A percentile compares a stretch with the other conserved stretches of the same genome.
Evolutionary conservation across 2,888 invertebrate genomes (phyloP).

Genomic region (Melipona bicolor): DNA sequence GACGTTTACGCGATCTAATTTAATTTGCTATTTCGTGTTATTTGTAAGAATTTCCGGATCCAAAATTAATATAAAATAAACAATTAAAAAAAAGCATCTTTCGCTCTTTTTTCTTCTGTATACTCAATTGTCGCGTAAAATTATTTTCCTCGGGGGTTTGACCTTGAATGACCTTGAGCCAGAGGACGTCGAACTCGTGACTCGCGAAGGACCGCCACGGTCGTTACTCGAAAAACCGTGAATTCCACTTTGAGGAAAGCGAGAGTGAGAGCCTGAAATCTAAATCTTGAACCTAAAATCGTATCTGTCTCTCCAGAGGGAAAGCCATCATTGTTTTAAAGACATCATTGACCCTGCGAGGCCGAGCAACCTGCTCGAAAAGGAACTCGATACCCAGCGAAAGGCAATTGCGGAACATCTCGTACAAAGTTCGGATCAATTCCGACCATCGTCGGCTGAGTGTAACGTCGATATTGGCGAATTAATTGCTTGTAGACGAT

Average conservation of each 20-base stretch:
- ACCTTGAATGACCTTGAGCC: conserved; percentile 43
- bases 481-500: conserved; percentile 18
- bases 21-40: too few species aligned
- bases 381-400: background rate
- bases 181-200: conserved; percentile 27
- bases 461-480: background rate
- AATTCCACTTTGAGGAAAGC: conserved; percentile 15
- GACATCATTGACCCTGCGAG: background rate
- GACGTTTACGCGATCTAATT: too few species aligned
- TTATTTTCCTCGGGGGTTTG: background rate
- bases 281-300: background rate
- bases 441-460: background rate
- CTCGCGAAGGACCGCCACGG: conserved; percentile 4
- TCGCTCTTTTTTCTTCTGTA: too few species aligned
- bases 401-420: background rate
- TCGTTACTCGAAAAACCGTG: conserved; percentile 27
- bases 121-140: background rate
- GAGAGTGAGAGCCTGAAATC: conserved; percentile 26
- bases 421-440: background rate
- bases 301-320: background rate
- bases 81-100: too few species aligned
- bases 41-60: too few species aligned
- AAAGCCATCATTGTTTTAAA: background rate
- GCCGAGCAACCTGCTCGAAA: background rate
- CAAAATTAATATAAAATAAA: too few species aligned